A percentile compares a stretch with the other conserved stretches of the same genome.
phyloP scores from a whole-genome alignment of 2,797 vertebrate genomes.

The Nyctibius grandis region DNA sequence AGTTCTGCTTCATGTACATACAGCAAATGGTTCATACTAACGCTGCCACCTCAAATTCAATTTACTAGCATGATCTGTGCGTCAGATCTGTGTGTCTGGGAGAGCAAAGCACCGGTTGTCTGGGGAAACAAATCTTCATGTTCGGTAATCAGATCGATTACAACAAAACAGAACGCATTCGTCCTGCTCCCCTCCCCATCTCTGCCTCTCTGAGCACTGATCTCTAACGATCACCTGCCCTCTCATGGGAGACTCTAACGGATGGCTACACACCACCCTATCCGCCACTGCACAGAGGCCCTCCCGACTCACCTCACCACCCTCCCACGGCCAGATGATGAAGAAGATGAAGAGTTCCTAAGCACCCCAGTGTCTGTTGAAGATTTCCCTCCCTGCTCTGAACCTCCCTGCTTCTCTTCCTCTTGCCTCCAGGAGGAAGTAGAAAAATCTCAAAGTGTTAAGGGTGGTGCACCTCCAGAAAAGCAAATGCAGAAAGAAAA shows the following conservation, averaged over 20 bases:
- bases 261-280: not conserved
- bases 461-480: not conserved
- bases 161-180: not conserved
- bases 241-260: not conserved
- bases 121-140: not conserved
- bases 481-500: not conserved
- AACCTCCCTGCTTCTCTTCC: not conserved
- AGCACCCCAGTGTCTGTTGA: not conserved
- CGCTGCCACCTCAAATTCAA: not conserved
- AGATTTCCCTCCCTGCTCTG: not conserved
- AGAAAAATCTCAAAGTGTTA: not conserved
- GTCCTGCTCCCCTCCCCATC: not conserved
- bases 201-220: not conserved
- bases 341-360: not conserved
- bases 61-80: not conserved
- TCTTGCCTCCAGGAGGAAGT: not conserved
- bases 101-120: not conserved
- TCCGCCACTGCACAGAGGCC: too few species aligned
- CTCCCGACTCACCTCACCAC: not conserved
- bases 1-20: not conserved
- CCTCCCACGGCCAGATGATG: accelerated
- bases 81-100: not conserved
- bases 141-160: not conserved
- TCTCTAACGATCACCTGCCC: not conserved
- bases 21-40: not conserved